Base-by-base conservation (phyloP, 2,797 vertebrate genomes). In the Ctenopoma kingsleyae region DNA sequence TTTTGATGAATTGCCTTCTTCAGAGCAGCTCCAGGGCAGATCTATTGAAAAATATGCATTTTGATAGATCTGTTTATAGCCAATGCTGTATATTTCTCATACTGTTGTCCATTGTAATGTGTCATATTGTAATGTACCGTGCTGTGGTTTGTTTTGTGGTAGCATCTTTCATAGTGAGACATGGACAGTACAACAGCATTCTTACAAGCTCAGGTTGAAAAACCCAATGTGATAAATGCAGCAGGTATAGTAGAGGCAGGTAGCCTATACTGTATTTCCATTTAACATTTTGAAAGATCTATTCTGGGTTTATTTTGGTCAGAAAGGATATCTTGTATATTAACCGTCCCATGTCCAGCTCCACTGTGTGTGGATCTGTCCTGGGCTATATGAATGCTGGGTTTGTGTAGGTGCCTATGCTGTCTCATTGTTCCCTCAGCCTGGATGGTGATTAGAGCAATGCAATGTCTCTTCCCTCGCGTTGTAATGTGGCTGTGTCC, bases 31-130 rank as follows among this genome's bases (percentile, higher is more conserved):
- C 50, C 67, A 47, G 66, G 61, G 79, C 84, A 87, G 91, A 93
- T 93, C 89, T 92, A 89, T 91, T 84, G 40, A 59, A 66, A n/a
- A 55, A 58, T 5, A 58, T 48, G 25, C 25, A 54, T 74, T 74
- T n/a, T 43, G 89, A 91, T 89, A 92, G 90, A 93, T 93, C 89
- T 82, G 84, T 71, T 47, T 74, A 12, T 70, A 61, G 46, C 62
- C 56, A 22, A 32, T 63, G 66, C 73, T 77, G 61, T 76, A 67
- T 51, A 61, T 73, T 22, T 43, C 35, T 64, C 80, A 83, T 84
- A 53, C 57, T 80, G 54, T 74, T 72, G 68, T 83, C 77, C 82
- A 73, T 90, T 81, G 56, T 87, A 74, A 48, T 73, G 87, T 86
- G 63, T 67, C 56, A 48, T 82, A 55, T 53, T 67, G 81, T 83